Evolutionary conservation across 2,888 invertebrate genomes (phyloP), one percentile per base, ranked within the genome.

Genomic region (Incurvaria masculella): DNA sequence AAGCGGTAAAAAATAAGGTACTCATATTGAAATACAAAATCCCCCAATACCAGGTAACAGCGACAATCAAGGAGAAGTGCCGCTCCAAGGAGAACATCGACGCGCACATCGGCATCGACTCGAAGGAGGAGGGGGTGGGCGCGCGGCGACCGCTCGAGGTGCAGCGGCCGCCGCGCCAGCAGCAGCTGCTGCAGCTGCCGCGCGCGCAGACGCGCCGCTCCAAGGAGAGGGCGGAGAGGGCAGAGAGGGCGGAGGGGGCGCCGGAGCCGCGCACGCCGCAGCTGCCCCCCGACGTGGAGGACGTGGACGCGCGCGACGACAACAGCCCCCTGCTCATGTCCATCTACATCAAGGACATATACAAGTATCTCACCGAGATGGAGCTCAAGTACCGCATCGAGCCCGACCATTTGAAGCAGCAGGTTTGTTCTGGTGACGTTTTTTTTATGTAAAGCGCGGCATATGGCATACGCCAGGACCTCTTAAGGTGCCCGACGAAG

Each of bases 341-440:
- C 16, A 87, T 88, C 56, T 97, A 96, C 66, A 88, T 91, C 26
- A 88, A 90, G 54, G 95, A 97, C 59, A 97, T 97, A 62, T 95
- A 94, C 63, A 73, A 78, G 17, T 94, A 97, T 70, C 80, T 97
- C 61, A 83, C 84, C 53, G 70, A 81, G 44, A 67, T 95, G 51
- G 97, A 97, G 79, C 64, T 66, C 17, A 79, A 83, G 55, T 87
- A 84, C 65, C 78, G 83, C 2, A 81, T 96, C 49, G 68, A 72
- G 38, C 64, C 71, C 17, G 80, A 86, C 59, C 89, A 87, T 66
- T 74, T 95, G 56, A 79, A 76, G 42, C 84, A 83, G 27, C 88
- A 89, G 69, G 70, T 76, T 47, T 49, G 21, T 21, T 5, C 6
- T 17, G 8, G 33, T 33, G 8, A n/a, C n/a, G n/a, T n/a, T n/a